Conservation (phyloP, 2,888 invertebrate genomes). For the Erebia palarica region DNA sequence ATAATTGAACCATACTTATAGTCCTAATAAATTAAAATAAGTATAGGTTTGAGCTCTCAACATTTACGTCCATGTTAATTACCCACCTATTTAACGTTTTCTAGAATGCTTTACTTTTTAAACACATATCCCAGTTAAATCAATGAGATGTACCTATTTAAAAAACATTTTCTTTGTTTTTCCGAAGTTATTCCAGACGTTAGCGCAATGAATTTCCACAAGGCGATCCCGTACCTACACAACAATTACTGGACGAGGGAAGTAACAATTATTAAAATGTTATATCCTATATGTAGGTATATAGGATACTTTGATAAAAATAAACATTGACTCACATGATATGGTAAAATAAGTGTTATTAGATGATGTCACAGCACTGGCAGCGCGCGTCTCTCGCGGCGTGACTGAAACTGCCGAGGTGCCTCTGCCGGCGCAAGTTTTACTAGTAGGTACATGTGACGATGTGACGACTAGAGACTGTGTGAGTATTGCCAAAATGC, state of each 20-base stretch:
- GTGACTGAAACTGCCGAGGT: conserved; percentile 56
- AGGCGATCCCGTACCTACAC: background rate
- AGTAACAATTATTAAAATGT: background rate
- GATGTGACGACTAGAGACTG: background rate
- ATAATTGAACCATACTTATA: no score
- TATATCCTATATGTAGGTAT: background rate
- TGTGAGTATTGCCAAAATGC: conserved; percentile 41
- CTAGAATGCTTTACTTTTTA: background rate
- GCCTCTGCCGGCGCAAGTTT: conserved; percentile 44
- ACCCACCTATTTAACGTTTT: background rate
- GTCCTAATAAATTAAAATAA: background rate
- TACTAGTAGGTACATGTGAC: conserved; percentile 7
- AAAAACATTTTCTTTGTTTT: conserved; percentile 8
- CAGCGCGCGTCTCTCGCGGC: conserved; percentile 57
- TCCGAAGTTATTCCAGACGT: background rate
- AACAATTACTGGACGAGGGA: background rate
- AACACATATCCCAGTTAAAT: no score
- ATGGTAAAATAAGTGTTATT: conserved; percentile 48
- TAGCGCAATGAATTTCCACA: background rate
- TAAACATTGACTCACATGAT: conserved; percentile 38
- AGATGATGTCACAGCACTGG: conserved; percentile 62
- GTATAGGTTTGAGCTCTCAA: background rate
- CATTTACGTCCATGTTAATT: background rate
- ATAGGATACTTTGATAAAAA: conserved; percentile 20
- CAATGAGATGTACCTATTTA: no score